Base-by-base conservation (phyloP, 2,113 vertebrate species). In the Podilymbus podiceps region DNA sequence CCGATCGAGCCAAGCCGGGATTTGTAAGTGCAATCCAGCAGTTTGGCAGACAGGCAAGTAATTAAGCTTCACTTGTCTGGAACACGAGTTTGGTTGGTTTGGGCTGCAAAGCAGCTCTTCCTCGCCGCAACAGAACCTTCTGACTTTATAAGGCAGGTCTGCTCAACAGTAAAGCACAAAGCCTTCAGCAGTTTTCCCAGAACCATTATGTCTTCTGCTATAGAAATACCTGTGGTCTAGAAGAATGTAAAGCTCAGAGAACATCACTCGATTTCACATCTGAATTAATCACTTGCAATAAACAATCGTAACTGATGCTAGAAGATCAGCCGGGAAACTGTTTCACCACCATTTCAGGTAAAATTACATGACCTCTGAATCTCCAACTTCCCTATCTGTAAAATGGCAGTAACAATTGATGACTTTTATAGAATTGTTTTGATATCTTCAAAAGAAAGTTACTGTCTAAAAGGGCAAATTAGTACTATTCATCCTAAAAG, bases 401-500 rank as follows among this genome's bases (percentile, higher is more conserved):
- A 82, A 81, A 85, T 2, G 2, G 28, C 35, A 82, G 6, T 59
- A 86, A 47, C 42, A 69, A 31, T 25, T 63, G 44, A 75, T 67
- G 33, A 8, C 40, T 55, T 62, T 12, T 30, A 80, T 2, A 49
- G 10, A 81, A 71, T 17, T 1, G 0, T 50, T 81, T 55, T 52
- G 38, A 78, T 1, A 2, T 14, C 23, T 62, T 85, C 66, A 73
- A n/a, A 97, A 91, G 31, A 73, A 91, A 90, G 55, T 59, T 78
- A 78, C 4, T 33, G 17, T 38, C 79, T 83, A 85, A 93, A 93
- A 93, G 75, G 55, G 35, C 56, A 92, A 90, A 92, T 95, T 28
- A 91, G 38, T 53, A 55, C 74, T 82, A 88, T 92, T 97, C 89
- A 82, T 89, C 49, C 58, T 82, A 93, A 95, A 91, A 69, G 87